A percentile compares a stretch with the other conserved stretches of the same genome.
Evolutionary conservation across 2,888 invertebrate species (phyloP).

Genomic region (Sepiola atlantica): DNA sequence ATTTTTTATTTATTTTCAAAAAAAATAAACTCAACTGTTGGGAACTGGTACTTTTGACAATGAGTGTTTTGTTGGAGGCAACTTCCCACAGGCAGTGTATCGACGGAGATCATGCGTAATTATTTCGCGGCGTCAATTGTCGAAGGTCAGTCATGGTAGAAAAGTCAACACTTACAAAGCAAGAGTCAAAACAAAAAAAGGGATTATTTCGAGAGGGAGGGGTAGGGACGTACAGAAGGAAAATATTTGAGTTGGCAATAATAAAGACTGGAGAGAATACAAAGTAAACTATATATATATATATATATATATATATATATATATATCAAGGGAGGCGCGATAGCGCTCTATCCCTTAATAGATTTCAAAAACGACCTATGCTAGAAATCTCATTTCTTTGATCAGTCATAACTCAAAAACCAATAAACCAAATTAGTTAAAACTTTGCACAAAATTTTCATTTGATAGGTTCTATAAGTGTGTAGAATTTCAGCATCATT

Average conservation of each 20-base stretch:
- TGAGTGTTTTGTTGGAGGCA: background rate
- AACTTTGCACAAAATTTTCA: too few species aligned
- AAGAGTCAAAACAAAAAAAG: background rate
- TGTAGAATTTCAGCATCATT: too few species aligned
- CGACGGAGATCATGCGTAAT: background rate
- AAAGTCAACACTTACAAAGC: slow-evolving; percentile 12
- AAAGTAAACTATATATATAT: background rate
- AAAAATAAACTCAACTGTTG: background rate
- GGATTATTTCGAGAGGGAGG: background rate
- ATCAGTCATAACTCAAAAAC: too few species aligned
- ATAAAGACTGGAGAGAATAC: background rate
- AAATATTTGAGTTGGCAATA: background rate
- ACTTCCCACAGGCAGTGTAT: background rate
- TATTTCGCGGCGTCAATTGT: background rate
- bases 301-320: background rate
- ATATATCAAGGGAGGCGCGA: too few species aligned
- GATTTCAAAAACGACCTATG: too few species aligned
- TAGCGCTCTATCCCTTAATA: too few species aligned
- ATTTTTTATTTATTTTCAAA: too few species aligned
- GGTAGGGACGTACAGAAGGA: background rate
- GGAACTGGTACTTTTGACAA: background rate
- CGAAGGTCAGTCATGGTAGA: slow-evolving; percentile 32
- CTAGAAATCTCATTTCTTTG: too few species aligned
- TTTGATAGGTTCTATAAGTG: too few species aligned
- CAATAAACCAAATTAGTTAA: too few species aligned